A percentile compares a stretch with the other conserved stretches of the same genome.
These are phyloP conservation scores for Onychostoma macrolepis DNA, from an alignment of 2,113 vertebrate genomes.

Conservation along the genomic window DNA sequence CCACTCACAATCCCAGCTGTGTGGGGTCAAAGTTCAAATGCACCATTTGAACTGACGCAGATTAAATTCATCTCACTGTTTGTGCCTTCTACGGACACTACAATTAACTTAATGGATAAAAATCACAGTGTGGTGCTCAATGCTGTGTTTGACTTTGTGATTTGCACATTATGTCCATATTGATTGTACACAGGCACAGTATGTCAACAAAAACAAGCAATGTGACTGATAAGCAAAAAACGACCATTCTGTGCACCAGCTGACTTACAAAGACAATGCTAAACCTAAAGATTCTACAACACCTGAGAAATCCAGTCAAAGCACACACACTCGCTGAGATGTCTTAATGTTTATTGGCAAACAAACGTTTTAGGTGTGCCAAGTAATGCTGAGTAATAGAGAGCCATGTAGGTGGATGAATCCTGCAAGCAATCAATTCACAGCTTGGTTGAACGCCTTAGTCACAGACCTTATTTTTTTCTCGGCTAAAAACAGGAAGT, in stretches of 20 bases:
- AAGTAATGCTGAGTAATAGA: constrained; percentile 30
- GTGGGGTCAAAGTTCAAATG: constrained; percentile 29
- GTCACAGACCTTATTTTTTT: constrained; percentile 18
- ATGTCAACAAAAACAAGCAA: constrained; percentile 20
- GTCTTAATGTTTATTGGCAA: constrained; percentile 14
- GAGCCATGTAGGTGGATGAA: constrained; percentile 10
- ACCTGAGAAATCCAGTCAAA: not conserved
- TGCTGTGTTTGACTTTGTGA: constrained; percentile 12
- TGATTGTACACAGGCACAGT: not conserved
- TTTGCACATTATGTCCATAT: not conserved
- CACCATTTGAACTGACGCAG: not conserved
- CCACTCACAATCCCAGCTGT: not conserved
- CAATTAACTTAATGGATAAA: constrained; percentile 24
- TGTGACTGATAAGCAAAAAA: not conserved
- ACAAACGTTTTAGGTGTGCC: not conserved
- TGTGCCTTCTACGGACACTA: not conserved
- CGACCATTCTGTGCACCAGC: not conserved
- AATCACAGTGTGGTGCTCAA: not conserved
- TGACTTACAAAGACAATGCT: not conserved
- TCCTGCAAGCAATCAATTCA: constrained; percentile 24
- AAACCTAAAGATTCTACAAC: not conserved
- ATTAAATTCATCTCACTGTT: not conserved
- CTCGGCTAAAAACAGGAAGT: constrained; percentile 17
- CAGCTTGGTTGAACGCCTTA: not conserved
- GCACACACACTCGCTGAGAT: not conserved